Evolutionary conservation across 2,888 invertebrate species (phyloP), one percentile per base, ranked within the genome.

Genomic region (Gonocerus acuteangulatus): DNA sequence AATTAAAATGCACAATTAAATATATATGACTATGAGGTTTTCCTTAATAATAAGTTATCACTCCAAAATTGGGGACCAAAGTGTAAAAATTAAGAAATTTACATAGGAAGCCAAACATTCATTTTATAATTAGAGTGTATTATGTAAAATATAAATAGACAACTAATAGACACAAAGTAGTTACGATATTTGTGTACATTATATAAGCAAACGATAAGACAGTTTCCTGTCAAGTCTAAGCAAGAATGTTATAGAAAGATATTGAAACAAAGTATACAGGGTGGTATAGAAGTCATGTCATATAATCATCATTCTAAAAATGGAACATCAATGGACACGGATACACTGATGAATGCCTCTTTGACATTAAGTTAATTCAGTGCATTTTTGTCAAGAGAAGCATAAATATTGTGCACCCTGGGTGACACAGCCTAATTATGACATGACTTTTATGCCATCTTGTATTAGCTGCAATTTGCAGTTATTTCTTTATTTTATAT

Each of bases 91-190:
- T 58, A 59, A 60, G 42, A 48, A 59, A 61, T 60, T 60, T 62
- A 64, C 48, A 56, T 48, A 62, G 64, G 64, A 64, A 64, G 64
- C 64, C 64, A 64, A 64, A 64, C 62, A 64, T 64, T 62, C 60
- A 64, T 62, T 54, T 64, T 49, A 59, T 64, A 64, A 64, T 58
- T 64, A 62, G 51, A 64, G 54, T 60, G 62, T 62, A 61, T 61
- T 59, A 61, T 49, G 48, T 62, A 64, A 64, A 64, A 64, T 64
- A 64, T 64, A 64, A 64, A 60, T 62, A 64, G 64, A 64, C 64
- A 64, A 64, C 64, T 64, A 64, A 64, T 64, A 64, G 62, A 62
- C 64, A 62, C 64, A 64, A 64, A 64, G 64, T 64, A 62, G 48
- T 62, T 62, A 62, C 39, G 51, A 64, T 64, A 64, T 60, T 61